phyloP scores from a whole-genome alignment of 92 coral and sea anemone genomes.

The Porites divaricata region DNA sequence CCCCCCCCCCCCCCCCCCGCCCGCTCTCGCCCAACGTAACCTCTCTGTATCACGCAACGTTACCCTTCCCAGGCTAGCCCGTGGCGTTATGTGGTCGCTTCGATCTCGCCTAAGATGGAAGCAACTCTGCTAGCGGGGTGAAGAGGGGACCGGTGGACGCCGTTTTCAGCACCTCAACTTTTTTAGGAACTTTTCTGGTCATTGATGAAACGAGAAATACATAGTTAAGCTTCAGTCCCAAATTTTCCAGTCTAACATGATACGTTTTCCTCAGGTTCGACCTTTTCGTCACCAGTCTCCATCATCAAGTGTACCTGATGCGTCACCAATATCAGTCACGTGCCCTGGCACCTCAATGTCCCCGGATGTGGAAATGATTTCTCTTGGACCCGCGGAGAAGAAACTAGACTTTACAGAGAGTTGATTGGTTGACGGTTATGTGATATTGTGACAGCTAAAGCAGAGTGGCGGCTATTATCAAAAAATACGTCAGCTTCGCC shows the following conservation, averaged over 20 bases:
- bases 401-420: slow-evolving; percentile 31
- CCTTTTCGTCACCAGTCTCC: slow-evolving; percentile 16
- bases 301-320: background rate
- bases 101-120: too few species aligned
- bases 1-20: too few species aligned
- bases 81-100: too few species aligned
- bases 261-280: slow-evolving; percentile 1
- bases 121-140: too few species aligned
- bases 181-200: background rate
- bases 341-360: slow-evolving; percentile 53
- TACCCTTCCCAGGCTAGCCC: too few species aligned
- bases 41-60: too few species aligned
- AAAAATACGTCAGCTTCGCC: too few species aligned
- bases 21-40: too few species aligned
- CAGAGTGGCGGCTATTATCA: too few species aligned
- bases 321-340: slow-evolving; percentile 30
- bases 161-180: background rate
- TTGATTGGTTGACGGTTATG: background rate
- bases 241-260: background rate
- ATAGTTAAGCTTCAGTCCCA: too few species aligned
- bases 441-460: background rate
- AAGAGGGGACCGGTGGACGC: too few species aligned
- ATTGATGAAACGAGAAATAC: too few species aligned
- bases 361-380: slow-evolving; percentile 65
- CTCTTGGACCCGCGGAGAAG: slow-evolving; percentile 48